phyloP scores from a whole-genome alignment of 92 coral and sea anemone genomes.

The Palythoa grandis region DNA sequence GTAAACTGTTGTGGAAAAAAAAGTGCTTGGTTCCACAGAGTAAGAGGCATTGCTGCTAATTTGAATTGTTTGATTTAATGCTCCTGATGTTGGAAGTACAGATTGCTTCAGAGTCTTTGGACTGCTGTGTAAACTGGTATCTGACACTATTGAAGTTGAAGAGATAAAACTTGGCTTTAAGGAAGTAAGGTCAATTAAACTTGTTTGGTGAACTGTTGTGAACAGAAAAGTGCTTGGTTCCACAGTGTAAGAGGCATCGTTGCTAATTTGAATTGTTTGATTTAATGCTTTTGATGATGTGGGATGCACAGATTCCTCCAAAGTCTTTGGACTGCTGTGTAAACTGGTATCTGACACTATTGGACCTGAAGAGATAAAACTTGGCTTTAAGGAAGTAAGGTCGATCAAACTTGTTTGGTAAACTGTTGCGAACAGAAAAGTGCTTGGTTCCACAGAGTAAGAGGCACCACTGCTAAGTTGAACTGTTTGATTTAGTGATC shows the following conservation, averaged over 20 bases:
- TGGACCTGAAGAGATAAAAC: neutral
- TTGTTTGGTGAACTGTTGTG: neutral
- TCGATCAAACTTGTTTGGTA: slow-evolving; percentile 14
- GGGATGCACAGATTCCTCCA: neutral
- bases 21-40: slow-evolving; percentile 8
- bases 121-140: neutral
- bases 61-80: neutral
- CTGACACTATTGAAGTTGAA: neutral
- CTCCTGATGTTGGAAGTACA: neutral
- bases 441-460: neutral
- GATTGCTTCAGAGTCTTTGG: neutral
- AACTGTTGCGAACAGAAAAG: neutral
- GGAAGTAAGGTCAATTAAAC: neutral
- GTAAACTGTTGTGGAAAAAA: neutral
- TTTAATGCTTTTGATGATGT: neutral
- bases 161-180: neutral
- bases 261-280: neutral
- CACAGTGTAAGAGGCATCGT: neutral
- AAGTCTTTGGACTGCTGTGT: neutral
- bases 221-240: neutral
- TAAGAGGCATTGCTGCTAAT: neutral
- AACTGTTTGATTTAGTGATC: neutral
- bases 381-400: neutral
- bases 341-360: neutral
- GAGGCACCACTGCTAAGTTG: neutral